Percentiles rank a stretch among this genome's conserved stretches.
These are phyloP conservation scores for Sweltsa coloradensis DNA, from an alignment of 1,140 invertebrate genomes.

Conservation along the genomic window DNA sequence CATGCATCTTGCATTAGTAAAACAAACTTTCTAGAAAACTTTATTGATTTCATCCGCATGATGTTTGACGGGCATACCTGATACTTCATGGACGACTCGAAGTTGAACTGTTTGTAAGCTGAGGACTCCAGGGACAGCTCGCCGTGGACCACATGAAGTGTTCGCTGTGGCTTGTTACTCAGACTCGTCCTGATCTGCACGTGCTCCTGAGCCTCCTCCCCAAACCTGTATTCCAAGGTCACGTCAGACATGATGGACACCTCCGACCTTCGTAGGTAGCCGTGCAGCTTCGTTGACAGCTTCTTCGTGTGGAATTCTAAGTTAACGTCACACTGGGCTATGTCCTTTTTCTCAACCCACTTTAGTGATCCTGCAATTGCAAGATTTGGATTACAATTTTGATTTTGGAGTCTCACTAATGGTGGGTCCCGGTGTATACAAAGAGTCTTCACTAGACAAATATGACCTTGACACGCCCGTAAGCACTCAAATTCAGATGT, in stretches of 20 bases:
- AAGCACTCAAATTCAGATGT: too few species aligned
- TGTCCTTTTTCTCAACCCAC: slow-evolving; percentile 46
- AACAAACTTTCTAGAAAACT: slow-evolving; percentile 11
- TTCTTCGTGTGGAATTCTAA: slow-evolving; percentile 55
- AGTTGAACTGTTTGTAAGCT: slow-evolving; percentile 62
- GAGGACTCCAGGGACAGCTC: slow-evolving; percentile 53
- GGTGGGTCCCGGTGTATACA: too few species aligned
- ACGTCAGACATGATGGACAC: slow-evolving; percentile 40
- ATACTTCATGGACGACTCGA: slow-evolving; percentile 49
- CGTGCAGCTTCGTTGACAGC: slow-evolving; percentile 47
- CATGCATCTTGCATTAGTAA: too few species aligned
- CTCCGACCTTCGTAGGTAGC: slow-evolving; percentile 46
- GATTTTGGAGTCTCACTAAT: too few species aligned
- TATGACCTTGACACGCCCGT: too few species aligned
- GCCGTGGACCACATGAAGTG: slow-evolving; percentile 40
- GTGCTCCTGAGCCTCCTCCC: slow-evolving; percentile 47
- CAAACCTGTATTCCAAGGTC: slow-evolving; percentile 52
- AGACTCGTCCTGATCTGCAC: slow-evolving; percentile 50
- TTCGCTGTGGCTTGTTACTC: slow-evolving; percentile 46
- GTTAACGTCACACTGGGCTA: slow-evolving; percentile 54
- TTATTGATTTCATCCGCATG: not conserved
- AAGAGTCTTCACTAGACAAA: too few species aligned
- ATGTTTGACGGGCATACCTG: slow-evolving; percentile 32
- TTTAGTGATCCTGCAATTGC: slow-evolving; percentile 35
- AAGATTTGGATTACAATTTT: too few species aligned